phyloP scores from a whole-genome alignment of 2,888 invertebrate genomes.

The Ectemnius cavifrons region DNA sequence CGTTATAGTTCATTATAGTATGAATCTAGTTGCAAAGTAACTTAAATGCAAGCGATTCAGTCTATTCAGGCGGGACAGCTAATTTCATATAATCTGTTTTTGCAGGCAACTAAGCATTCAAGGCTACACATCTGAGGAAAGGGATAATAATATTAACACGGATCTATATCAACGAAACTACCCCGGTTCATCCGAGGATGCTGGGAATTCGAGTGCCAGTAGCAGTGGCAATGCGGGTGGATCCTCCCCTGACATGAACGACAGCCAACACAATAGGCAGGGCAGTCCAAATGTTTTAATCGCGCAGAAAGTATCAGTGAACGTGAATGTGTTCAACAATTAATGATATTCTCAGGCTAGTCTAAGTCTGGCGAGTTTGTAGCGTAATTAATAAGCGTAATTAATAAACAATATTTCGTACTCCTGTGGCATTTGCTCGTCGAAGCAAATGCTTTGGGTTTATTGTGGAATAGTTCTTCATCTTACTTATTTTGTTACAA shows the following conservation, averaged over 20 bases:
- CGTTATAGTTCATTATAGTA: too few relatives aligned
- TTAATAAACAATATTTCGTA: too few relatives aligned
- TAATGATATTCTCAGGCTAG: constrained; percentile 21
- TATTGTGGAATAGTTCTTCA: too few relatives aligned
- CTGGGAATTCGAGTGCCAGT: constrained; percentile 23
- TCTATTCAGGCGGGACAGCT: too few relatives aligned
- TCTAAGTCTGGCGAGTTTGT: too few relatives aligned
- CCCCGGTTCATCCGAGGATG: constrained; percentile 37
- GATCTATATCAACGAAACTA: constrained; percentile 50
- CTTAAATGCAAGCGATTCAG: too few relatives aligned
- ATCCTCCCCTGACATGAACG: constrained; percentile 39
- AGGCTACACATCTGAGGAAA: constrained; percentile 60
- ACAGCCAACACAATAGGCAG: constrained; percentile 39
- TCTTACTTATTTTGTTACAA: too few relatives aligned
- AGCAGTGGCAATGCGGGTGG: constrained; percentile 18
- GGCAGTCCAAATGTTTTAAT: constrained; percentile 55
- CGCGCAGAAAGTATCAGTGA: constrained; percentile 60
- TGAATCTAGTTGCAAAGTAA: too few relatives aligned
- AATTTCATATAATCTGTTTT: constrained; percentile 14
- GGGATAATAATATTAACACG: constrained; percentile 63
- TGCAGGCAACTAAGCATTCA: constrained; percentile 62
- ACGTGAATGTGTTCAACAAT: constrained; percentile 57
- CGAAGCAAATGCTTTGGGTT: too few relatives aligned
- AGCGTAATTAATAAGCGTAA: too few relatives aligned
- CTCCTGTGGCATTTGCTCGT: too few relatives aligned